Base-by-base conservation (phyloP, 2,888 invertebrate species). In the Psococerastis gibbosa region DNA sequence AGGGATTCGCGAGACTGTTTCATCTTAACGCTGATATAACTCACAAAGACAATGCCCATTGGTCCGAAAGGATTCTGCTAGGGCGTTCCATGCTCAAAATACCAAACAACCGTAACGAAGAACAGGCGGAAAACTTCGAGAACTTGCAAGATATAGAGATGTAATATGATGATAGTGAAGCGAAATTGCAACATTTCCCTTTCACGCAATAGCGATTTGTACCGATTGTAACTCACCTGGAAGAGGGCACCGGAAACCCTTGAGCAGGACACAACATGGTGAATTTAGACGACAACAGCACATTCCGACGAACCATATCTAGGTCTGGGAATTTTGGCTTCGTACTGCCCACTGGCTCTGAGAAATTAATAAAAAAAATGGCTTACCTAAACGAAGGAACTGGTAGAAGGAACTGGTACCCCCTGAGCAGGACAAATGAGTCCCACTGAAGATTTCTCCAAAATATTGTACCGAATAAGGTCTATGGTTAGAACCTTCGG, bases 321-420 rank as follows among this genome's bases (percentile, higher is more conserved):
- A 38, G 22, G 20, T 38, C 66, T 50, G 75, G 70, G 53, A 78
- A 71, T 59, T 74, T 75, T 33, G 78, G 78, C 22, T 71, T 65
- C 49, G 76, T 74, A 50, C 73, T 71, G 51, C 76, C 76, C 47
- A 77, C 70, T 13, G 78, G 77, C 57, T 78, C 76, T 78, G 66
- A 34, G 59, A 58, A 59, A 44, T 43, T n/a, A 46, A 38, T 42
- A 41, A 35, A 54, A 61, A 64, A 58, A 44, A 32, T 41, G 11
- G 55, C 54, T 56, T 67, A 69, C 70, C 69, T 68, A 64, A 68
- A 68, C 50, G 59, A 52, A 48, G 72, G 72, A 42, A 67, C 60
- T 35, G 72, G 71, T 52, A 63, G n/a, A n/a, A 48, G 72, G 72
- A 42, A 67, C 60, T 35, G 72, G 71, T 52, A 63, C 71, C 49